Percentiles rank a stretch among this genome's conserved stretches.
Evolutionary conservation across 2,888 invertebrate genomes (phyloP).

Genomic region (Hedychridium roseum): DNA sequence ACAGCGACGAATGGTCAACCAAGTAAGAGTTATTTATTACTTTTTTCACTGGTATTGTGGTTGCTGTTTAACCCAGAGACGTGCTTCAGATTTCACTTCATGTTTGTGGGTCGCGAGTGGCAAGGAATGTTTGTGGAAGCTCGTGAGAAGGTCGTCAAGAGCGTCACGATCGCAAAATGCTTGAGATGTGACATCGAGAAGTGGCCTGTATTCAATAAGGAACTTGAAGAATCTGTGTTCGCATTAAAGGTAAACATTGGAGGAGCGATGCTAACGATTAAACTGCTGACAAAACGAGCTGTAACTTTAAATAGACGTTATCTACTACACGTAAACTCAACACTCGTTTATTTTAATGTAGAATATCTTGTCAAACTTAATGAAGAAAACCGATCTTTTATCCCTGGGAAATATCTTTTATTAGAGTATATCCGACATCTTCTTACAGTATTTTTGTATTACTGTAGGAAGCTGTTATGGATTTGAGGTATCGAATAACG

Average conservation of each 20-base stretch:
- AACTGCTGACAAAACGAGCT: too few relatives aligned
- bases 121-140: slow-evolving; percentile 82
- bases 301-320: too few relatives aligned
- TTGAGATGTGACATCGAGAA: slow-evolving; percentile 74
- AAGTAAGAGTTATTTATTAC: slow-evolving; percentile 29
- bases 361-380: slow-evolving; percentile 13
- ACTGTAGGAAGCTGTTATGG: slow-evolving; percentile 69
- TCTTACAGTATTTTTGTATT: too few relatives aligned
- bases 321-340: too few relatives aligned
- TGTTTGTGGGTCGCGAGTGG: slow-evolving; percentile 77
- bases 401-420: too few relatives aligned
- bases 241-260: slow-evolving; percentile 65
- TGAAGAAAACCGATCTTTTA: too few relatives aligned
- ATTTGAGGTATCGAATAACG: slow-evolving; percentile 68
- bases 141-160: slow-evolving; percentile 81
- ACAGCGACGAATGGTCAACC: slow-evolving; percentile 41
- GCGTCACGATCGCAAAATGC: slow-evolving; percentile 82
- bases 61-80: slow-evolving; percentile 18
- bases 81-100: slow-evolving; percentile 66
- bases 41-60: background rate
- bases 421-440: too few relatives aligned
- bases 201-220: slow-evolving; percentile 66
- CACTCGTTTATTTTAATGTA: too few relatives aligned
- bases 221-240: slow-evolving; percentile 71
- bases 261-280: slow-evolving; percentile 11